phyloP scores from a whole-genome alignment of 2,113 vertebrate genomes.

The Petrocephalus zakoni region DNA sequence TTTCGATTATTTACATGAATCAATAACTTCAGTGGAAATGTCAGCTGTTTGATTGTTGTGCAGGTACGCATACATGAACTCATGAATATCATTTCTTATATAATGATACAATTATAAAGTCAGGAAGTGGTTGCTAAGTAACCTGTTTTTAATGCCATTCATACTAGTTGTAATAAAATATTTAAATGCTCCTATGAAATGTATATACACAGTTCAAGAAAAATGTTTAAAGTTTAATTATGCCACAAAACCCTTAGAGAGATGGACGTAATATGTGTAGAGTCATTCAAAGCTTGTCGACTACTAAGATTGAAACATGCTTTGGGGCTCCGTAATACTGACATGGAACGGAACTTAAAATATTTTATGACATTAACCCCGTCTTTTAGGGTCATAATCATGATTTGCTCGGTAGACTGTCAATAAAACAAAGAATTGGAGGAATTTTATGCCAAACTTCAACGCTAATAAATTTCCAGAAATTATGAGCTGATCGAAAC shows the following conservation, averaged over 20 bases:
- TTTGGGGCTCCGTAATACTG: neutral
- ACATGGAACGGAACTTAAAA: neutral
- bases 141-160: conserved; percentile 54
- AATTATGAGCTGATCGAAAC: neutral
- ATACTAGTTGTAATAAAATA: conserved; percentile 62
- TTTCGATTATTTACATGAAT: conserved; percentile 7
- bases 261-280: neutral
- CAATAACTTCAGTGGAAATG: neutral
- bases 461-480: neutral
- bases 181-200: conserved; percentile 51
- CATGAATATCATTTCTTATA: conserved; percentile 30
- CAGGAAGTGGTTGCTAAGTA: conserved; percentile 65
- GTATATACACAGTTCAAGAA: conserved; percentile 23
- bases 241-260: neutral
- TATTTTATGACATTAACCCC: neutral
- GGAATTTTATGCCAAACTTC: neutral
- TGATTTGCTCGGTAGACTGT: neutral
- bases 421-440: neutral
- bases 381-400: neutral
- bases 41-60: conserved; percentile 11
- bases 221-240: neutral
- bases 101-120: conserved; percentile 50
- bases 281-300: neutral
- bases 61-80: conserved; percentile 14
- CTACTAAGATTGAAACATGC: neutral